Conservation (phyloP, 2,113 vertebrate genomes). For the Scortum barcoo region DNA sequence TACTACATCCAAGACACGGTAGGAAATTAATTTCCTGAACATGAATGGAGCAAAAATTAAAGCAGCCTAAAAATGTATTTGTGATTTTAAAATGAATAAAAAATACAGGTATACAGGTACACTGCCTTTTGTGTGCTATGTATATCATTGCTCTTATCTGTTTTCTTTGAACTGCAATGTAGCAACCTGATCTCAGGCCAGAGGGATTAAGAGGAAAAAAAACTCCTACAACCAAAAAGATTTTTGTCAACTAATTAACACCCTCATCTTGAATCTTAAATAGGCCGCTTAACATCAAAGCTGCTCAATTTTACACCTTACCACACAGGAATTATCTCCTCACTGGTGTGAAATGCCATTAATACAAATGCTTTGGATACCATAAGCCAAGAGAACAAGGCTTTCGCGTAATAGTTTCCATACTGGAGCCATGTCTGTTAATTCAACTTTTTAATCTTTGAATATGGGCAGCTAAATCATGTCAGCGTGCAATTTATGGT, state of each 20-base stretch:
- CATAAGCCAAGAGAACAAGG: slow-evolving; percentile 8
- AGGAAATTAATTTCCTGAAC: not conserved
- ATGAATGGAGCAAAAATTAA: slow-evolving; percentile 1
- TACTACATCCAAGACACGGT: slow-evolving; percentile 3
- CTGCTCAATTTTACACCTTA: slow-evolving; percentile 73
- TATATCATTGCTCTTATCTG: not conserved
- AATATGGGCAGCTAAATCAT: slow-evolving; percentile 9
- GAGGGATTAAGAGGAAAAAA: slow-evolving; percentile 36
- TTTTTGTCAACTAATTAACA: slow-evolving; percentile 76
- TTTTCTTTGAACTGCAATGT: slow-evolving; percentile 49
- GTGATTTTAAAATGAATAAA: slow-evolving; percentile 8
- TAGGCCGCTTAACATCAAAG: slow-evolving; percentile 73
- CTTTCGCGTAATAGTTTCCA: slow-evolving; percentile 7
- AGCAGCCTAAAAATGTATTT: not conserved
- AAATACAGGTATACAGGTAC: not conserved
- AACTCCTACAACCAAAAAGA: slow-evolving; percentile 46
- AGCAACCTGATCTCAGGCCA: slow-evolving; percentile 39
- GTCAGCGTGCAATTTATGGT: slow-evolving; percentile 3
- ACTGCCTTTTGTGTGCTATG: slow-evolving; percentile 12
- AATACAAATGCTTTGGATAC: slow-evolving; percentile 45
- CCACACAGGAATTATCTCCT: slow-evolving; percentile 66
- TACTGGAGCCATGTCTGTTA: slow-evolving; percentile 14
- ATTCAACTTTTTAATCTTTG: slow-evolving; percentile 34
- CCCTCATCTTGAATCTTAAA: slow-evolving; percentile 68
- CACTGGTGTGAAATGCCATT: slow-evolving; percentile 56